A percentile compares a stretch with the other conserved stretches of the same genome.
Evolutionary conservation across 2,888 invertebrate genomes (phyloP).

Genomic region (Eugnorisma glareosa): DNA sequence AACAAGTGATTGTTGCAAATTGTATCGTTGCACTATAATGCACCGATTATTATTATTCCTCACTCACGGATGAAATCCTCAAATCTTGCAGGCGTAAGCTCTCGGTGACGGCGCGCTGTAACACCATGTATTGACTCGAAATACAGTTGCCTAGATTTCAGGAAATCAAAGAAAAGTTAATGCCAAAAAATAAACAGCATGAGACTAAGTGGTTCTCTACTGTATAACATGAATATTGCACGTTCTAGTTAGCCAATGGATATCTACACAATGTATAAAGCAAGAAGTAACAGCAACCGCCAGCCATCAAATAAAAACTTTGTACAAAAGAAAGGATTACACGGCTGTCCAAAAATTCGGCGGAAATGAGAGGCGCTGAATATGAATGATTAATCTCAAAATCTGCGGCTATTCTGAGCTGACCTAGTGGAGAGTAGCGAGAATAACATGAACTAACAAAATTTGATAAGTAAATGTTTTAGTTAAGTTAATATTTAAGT

Average conservation of each 20-base stretch:
- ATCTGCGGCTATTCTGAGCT: not conserved
- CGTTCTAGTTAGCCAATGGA: conserved; percentile 3
- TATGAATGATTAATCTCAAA: conserved; percentile 18
- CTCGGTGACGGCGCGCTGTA: not conserved
- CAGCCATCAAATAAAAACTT: conserved; percentile 22
- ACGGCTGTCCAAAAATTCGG: conserved; percentile 10
- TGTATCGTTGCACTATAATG: not conserved
- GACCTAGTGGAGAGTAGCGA: no score
- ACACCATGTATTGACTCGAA: not conserved
- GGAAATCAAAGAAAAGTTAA: not conserved
- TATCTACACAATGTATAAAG: conserved; percentile 3
- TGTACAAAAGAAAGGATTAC: conserved; percentile 15
- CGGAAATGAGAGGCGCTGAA: not conserved
- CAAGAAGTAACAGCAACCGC: not conserved
- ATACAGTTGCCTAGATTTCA: not conserved
- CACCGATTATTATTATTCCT: not conserved
- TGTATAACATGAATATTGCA: conserved; percentile 29
- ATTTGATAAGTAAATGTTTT: no score
- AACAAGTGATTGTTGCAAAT: not conserved
- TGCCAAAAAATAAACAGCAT: not conserved
- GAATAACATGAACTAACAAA: not conserved
- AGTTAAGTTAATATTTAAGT: no score
- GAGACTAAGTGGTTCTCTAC: not conserved
- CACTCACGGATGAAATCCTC: not conserved
- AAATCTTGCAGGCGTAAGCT: not conserved